Conservation (phyloP, 1,140 invertebrate species). For the Pachypeltis micranthus region DNA sequence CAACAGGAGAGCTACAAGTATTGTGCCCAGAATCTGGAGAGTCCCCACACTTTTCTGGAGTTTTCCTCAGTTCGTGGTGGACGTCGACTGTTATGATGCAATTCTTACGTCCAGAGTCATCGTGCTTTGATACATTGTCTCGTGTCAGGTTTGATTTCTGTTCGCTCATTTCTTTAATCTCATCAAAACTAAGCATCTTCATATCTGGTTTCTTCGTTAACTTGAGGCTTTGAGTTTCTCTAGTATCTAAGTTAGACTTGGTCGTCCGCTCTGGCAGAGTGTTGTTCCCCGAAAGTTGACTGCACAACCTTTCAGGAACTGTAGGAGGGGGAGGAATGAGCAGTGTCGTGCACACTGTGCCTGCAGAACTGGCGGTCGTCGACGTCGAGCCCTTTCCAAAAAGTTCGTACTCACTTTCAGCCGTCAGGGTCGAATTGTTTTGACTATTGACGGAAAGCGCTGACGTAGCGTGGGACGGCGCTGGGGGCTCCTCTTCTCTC, state of each 20-base stretch:
- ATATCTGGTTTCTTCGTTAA: constrained; percentile 32
- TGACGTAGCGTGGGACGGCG: constrained; percentile 48
- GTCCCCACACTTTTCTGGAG: constrained; percentile 28
- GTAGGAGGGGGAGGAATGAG: constrained; percentile 37
- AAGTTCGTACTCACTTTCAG: constrained; percentile 77
- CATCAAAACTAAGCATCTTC: constrained; percentile 24
- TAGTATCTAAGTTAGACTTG: constrained; percentile 12
- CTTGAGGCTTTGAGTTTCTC: constrained; percentile 24
- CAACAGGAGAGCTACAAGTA: constrained; percentile 65
- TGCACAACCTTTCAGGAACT: constrained; percentile 62
- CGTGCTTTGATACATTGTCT: constrained; percentile 26
- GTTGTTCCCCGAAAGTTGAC: constrained; percentile 25
- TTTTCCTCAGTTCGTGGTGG: constrained; percentile 22
- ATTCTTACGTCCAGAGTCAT: constrained; percentile 21
- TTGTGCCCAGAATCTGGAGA: constrained; percentile 64
- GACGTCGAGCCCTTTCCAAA: constrained; percentile 73
- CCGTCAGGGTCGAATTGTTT: constrained; percentile 37
- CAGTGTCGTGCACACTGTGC: constrained; percentile 72
- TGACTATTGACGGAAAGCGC: constrained; percentile 38
- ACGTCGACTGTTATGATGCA: constrained; percentile 27
- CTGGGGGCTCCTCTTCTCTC: constrained; percentile 63
- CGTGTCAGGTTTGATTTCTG: constrained; percentile 24
- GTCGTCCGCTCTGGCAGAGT: constrained; percentile 20
- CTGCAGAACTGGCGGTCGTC: constrained; percentile 78
- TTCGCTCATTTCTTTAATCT: constrained; percentile 20